Base-by-base conservation (phyloP, 2,888 invertebrate species). In the Tenthredo scrophulariae region DNA sequence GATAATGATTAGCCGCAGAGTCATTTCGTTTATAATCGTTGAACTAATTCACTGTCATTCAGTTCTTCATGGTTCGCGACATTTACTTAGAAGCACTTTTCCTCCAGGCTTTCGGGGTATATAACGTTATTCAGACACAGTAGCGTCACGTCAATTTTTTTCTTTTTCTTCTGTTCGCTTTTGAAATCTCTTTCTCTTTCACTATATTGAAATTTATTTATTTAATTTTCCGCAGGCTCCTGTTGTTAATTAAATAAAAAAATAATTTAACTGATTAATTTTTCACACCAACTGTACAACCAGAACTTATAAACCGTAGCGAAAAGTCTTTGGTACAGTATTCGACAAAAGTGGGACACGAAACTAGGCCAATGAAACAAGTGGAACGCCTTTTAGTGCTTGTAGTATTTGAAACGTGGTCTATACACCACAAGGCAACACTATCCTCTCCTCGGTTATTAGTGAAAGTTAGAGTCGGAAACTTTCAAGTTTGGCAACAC, bases 331-430 rank as follows among this genome's bases (percentile, higher is more conserved):
- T 43, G 86, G 89, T 89, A 89, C 88, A 90, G 89, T 90, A 88
- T 87, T 87, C 87, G 54, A 80, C 88, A 91, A 90, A 93, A 92
- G 92, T 93, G 88, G 93, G 91, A 91, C 93, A 92, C 87, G 91
- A 90, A 93, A 93, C 93, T 93, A 92, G 93, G 93, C 91, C 93
- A 93, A 90, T 91, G 93, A 92, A 92, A 93, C 93, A 93, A 93
- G 93, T 93, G 90, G 93, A 92, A 93, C 93, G 90, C 88, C 90
- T 91, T 90, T 91, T 89, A 91, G 90, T 91, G 89, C 89, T 90
- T 89, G 67, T 85, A 80, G 85, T 85, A 85, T 80, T 82, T 79
- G 65, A 85, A 67, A 82, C 79, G 70, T 82, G 70, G 85, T 85
- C 85, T 85, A 80, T 79, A 79, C 62, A 40, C 75, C 46, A 58